phyloP scores from a whole-genome alignment of 2,797 vertebrate genomes.

The Paedocypris micromegethes region DNA sequence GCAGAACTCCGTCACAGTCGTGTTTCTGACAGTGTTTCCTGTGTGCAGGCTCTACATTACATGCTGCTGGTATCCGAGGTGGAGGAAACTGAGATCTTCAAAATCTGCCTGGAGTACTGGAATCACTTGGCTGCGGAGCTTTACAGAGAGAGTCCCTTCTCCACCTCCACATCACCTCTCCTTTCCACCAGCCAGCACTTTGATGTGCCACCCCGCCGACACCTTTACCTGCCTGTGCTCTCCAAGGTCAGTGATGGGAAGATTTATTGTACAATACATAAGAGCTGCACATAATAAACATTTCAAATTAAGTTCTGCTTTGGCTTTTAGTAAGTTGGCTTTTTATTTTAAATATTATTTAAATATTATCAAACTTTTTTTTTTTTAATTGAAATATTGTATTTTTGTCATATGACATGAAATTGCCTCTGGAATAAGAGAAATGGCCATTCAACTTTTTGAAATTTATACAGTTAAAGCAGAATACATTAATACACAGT shows the following conservation, averaged over 20 bases:
- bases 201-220: slow-evolving; percentile 89
- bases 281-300: too few species aligned
- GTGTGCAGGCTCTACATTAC: slow-evolving; percentile 81
- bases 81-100: slow-evolving; percentile 97
- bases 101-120: slow-evolving; percentile 97
- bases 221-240: slow-evolving; percentile 89
- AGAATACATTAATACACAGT: too few species aligned
- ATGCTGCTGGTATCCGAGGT: slow-evolving; percentile 96
- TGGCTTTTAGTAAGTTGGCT: too few species aligned
- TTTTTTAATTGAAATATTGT: too few species aligned
- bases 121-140: slow-evolving; percentile 95
- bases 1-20: too few species aligned
- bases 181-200: slow-evolving; percentile 93
- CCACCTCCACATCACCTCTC: slow-evolving; percentile 86
- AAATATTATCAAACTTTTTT: too few species aligned
- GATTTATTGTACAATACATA: not conserved
- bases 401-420: too few species aligned
- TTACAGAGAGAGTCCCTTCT: slow-evolving; percentile 92
- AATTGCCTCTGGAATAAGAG: too few species aligned
- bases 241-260: slow-evolving; percentile 76
- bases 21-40: not conserved
- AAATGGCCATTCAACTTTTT: too few species aligned
- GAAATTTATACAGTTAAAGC: too few species aligned
- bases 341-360: too few species aligned
- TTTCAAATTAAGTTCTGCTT: too few species aligned